phyloP scores from a whole-genome alignment of 2,888 invertebrate species.

The Phalera bucephala region DNA sequence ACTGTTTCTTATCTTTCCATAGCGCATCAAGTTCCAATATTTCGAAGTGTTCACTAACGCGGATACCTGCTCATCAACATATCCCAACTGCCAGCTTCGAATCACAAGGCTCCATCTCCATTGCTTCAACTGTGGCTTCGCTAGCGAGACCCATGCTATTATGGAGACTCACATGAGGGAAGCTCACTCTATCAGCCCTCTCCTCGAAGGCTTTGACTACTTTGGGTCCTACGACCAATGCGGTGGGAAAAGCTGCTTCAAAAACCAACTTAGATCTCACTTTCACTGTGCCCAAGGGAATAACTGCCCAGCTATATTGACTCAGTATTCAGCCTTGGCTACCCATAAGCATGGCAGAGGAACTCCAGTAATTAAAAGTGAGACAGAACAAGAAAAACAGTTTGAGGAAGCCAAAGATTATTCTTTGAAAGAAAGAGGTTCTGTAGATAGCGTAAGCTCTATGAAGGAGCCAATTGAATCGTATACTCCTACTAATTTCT shows the following conservation, averaged over 20 bases:
- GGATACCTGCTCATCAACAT: conserved; percentile 85
- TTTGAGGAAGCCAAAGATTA: conserved; percentile 80
- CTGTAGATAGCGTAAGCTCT: conserved; percentile 66
- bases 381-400: conserved; percentile 62
- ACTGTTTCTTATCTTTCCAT: conserved; percentile 31
- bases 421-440: conserved; percentile 74
- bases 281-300: conserved; percentile 79
- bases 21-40: conserved; percentile 84
- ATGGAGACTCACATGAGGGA: conserved; percentile 93
- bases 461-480: conserved; percentile 63
- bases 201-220: conserved; percentile 93
- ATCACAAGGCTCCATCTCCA: conserved; percentile 90
- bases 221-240: conserved; percentile 84
- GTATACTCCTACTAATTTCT: conserved; percentile 67
- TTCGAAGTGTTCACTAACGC: conserved; percentile 84
- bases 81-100: conserved; percentile 87
- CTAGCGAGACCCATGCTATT: conserved; percentile 90
- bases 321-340: conserved; percentile 74
- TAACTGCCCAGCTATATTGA: conserved; percentile 74
- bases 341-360: conserved; percentile 78
- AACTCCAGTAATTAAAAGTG: conserved; percentile 70
- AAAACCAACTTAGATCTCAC: conserved; percentile 72
- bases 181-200: conserved; percentile 91
- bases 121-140: conserved; percentile 94
- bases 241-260: conserved; percentile 76